Conservation (phyloP, 1,140 invertebrate genomes). For the Drosophila ogumai region DNA sequence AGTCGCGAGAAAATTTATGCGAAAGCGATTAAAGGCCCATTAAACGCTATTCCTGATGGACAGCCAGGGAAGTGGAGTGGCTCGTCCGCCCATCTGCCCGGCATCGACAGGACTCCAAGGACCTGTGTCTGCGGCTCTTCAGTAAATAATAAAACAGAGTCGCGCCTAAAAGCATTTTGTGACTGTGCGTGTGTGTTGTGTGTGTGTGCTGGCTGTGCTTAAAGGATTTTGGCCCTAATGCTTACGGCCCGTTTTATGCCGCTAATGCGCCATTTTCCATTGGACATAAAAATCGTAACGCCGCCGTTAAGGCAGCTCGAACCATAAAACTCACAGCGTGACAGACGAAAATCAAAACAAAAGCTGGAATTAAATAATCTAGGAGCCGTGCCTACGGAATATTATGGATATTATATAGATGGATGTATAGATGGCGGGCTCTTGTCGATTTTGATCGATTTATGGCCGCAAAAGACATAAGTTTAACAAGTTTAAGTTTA, state of each 20-base stretch:
- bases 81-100: background rate
- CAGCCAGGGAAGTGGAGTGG: slow-evolving; percentile 27
- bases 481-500: background rate
- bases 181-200: slow-evolving; percentile 1
- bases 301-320: slow-evolving; percentile 40
- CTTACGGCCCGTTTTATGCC: slow-evolving; percentile 66
- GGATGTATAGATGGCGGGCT: slow-evolving; percentile 1
- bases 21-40: slow-evolving; percentile 75
- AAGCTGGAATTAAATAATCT: slow-evolving; percentile 37
- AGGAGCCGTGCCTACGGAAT: background rate
- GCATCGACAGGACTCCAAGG: slow-evolving; percentile 4
- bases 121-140: slow-evolving; percentile 19
- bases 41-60: slow-evolving; percentile 62
- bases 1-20: slow-evolving; percentile 70
- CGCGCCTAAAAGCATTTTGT: slow-evolving; percentile 56
- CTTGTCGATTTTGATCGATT: slow-evolving; percentile 16
- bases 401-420: slow-evolving; percentile 15
- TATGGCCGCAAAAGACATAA: background rate
- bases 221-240: slow-evolving; percentile 73
- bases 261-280: slow-evolving; percentile 75
- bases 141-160: slow-evolving; percentile 63
- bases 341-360: slow-evolving; percentile 39
- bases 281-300: slow-evolving; percentile 69
- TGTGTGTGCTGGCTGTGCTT: slow-evolving; percentile 50
- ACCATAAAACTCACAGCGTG: slow-evolving; percentile 61